Conservation (phyloP, 2,113 vertebrate genomes). For the Heptranchias perlo region DNA sequence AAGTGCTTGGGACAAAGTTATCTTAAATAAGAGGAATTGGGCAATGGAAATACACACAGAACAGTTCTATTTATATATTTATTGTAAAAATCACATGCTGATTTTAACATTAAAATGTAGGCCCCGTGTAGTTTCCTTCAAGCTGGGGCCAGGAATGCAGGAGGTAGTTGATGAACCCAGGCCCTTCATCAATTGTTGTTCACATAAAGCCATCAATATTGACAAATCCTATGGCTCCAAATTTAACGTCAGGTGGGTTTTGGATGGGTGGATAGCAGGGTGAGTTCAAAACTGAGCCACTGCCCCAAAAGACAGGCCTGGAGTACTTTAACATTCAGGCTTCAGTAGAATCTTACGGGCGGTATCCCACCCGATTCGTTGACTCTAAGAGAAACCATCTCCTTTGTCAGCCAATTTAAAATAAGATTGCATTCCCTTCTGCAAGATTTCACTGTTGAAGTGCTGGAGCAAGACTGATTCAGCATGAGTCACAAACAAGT, state of each 20-base stretch:
- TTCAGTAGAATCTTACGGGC: background rate
- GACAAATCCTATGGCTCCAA: background rate
- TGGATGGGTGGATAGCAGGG: background rate
- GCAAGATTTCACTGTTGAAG: too few relatives aligned
- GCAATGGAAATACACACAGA: background rate
- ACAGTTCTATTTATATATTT: background rate
- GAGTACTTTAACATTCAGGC: background rate
- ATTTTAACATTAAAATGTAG: background rate
- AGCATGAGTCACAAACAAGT: background rate
- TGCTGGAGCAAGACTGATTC: too few relatives aligned
- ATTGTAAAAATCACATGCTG: background rate
- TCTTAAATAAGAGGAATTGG: background rate
- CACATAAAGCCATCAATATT: too few relatives aligned
- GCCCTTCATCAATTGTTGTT: too few relatives aligned
- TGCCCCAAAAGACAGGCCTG: too few relatives aligned
- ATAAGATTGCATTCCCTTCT: background rate
- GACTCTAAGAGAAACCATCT: background rate
- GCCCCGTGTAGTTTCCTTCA: background rate
- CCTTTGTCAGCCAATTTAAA: background rate
- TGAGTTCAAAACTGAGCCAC: too few relatives aligned
- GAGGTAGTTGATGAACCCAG: too few relatives aligned
- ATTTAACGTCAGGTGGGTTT: background rate
- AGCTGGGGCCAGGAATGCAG: background rate
- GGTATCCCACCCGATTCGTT: background rate
- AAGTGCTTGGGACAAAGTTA: background rate